Evolutionary conservation across 2,113 vertebrate species (phyloP).

Genomic region (Typhlomys cinereus): DNA sequence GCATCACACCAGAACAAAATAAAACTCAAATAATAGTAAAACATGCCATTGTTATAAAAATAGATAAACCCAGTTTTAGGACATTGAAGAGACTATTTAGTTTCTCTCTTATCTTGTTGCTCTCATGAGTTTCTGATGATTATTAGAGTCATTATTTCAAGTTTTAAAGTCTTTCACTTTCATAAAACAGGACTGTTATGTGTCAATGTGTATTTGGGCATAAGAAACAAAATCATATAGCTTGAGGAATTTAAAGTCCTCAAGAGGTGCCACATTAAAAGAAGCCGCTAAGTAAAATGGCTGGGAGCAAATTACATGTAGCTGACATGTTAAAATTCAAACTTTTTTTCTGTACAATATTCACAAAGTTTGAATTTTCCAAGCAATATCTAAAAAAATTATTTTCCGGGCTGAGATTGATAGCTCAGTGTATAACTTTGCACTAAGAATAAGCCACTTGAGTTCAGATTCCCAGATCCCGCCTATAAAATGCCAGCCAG

Average conservation of each 20-base stretch:
- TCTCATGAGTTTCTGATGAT: not conserved
- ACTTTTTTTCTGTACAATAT: not conserved
- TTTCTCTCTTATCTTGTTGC: not conserved
- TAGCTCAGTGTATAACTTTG: too few relatives aligned
- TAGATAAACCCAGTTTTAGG: conserved; percentile 25
- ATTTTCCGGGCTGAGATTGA: too few relatives aligned
- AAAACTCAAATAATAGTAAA: conserved; percentile 9
- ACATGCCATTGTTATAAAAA: not conserved
- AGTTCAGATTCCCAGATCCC: too few relatives aligned
- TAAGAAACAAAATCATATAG: not conserved
- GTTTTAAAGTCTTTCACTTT: not conserved
- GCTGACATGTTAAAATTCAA: not conserved
- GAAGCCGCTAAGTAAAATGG: not conserved
- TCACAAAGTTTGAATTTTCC: not conserved
- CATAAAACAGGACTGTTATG: not conserved
- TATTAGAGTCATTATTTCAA: not conserved
- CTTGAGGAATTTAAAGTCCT: not conserved
- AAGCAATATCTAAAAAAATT: not conserved
- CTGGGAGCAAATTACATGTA: not conserved
- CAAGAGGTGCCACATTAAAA: not conserved
- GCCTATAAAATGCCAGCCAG: too few relatives aligned
- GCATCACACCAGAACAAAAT: not conserved
- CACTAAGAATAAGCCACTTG: too few relatives aligned
- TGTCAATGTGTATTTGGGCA: not conserved
- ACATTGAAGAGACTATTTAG: conserved; percentile 12